phyloP scores from a whole-genome alignment of 1,140 invertebrate genomes.

The Anastrepha obliqua region DNA sequence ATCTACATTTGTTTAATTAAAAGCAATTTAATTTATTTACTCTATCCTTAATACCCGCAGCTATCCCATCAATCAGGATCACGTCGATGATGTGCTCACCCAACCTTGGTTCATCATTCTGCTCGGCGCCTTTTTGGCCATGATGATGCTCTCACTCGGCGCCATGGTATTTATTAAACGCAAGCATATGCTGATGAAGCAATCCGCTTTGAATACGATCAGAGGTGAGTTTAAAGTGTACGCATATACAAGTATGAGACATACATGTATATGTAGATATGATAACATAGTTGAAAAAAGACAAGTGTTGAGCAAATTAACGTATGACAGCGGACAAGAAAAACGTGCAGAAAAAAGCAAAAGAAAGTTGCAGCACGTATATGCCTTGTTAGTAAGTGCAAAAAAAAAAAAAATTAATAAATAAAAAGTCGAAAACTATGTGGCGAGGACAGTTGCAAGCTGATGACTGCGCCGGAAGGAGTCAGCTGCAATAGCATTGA shows the following conservation, averaged over 20 bases:
- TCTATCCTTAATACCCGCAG: conserved; percentile 64
- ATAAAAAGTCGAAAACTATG: neutral
- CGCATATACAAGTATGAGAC: too few relatives aligned
- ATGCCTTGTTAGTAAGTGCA: neutral
- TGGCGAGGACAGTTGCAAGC: conserved; percentile 11
- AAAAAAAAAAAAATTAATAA: neutral
- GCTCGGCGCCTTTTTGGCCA: conserved; percentile 81
- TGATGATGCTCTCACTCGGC: conserved; percentile 82
- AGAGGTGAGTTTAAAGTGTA: conserved; percentile 66
- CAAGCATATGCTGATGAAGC: conserved; percentile 74
- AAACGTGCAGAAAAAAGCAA: neutral
- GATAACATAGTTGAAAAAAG: neutral
- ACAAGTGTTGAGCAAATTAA: neutral
- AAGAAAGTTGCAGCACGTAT: neutral
- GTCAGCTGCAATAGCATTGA: conserved; percentile 6
- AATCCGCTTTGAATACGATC: conserved; percentile 72
- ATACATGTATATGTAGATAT: too few relatives aligned
- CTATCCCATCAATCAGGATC: conserved; percentile 76
- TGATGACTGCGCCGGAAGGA: neutral
- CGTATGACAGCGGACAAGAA: neutral
- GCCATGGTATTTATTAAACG: conserved; percentile 78
- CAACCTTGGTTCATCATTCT: conserved; percentile 85
- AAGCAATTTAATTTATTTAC: conserved; percentile 53
- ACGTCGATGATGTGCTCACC: conserved; percentile 77
- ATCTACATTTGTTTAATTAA: neutral